Percentiles rank a stretch among this genome's conserved stretches.
Conservation (phyloP, 1,140 invertebrate genomes). For the Saccostrea glomerata region DNA sequence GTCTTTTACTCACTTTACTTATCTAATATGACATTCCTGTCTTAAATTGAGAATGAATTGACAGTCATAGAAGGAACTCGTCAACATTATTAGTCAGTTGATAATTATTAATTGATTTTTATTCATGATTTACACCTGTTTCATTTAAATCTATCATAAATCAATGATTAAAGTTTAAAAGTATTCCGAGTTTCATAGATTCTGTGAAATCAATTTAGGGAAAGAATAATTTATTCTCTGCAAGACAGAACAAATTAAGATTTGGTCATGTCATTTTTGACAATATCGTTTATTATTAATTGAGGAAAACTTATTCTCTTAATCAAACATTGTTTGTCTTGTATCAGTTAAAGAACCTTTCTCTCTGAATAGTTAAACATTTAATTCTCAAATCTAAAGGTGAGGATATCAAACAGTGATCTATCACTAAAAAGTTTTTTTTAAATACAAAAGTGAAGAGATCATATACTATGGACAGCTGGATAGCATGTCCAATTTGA, state of each 20-base stretch:
- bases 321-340: background rate
- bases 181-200: background rate
- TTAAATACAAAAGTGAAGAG: too few relatives aligned
- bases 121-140: constrained; percentile 34
- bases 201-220: background rate
- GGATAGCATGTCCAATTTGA: too few relatives aligned
- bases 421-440: too few relatives aligned
- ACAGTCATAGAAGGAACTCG: background rate
- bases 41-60: background rate
- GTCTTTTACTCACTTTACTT: constrained; percentile 4
- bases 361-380: background rate
- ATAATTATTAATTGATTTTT: constrained; percentile 38
- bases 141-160: background rate
- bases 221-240: background rate
- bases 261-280: background rate
- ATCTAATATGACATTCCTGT: background rate
- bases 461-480: too few relatives aligned
- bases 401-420: too few relatives aligned
- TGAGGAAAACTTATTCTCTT: background rate
- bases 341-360: background rate
- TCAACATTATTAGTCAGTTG: constrained; percentile 9
- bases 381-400: too few relatives aligned
- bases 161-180: background rate
- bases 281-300: background rate
- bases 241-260: background rate